Evolutionary conservation across 2,797 vertebrate genomes (phyloP), one percentile per base, ranked within the genome.

Genomic region (Eremophila alpestris): DNA sequence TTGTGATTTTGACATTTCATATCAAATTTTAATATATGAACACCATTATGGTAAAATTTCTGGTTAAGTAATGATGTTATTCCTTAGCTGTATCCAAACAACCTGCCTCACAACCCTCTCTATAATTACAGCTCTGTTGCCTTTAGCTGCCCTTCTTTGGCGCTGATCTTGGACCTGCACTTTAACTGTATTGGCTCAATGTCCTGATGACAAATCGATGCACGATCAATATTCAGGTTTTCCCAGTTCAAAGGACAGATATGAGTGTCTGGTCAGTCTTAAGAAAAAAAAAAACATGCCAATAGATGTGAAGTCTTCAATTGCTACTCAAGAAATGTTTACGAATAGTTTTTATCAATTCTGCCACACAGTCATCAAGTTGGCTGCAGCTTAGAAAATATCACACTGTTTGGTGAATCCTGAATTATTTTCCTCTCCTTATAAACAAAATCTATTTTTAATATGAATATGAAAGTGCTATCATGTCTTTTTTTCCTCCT

Each of bases 401-500:
- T 16, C 7, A 15, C 20, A n/a, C 7, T 46, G 5, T 8, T 65
- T 86, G 17, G 1, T 86, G 13, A 90, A 45, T 36, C 17, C 10
- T 69, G 32, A 90, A 24, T 38, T 83, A 48, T 75, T 70, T 91
- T 71, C 3, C 4, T 60, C 48, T 46, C 8, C 3, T 71, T 78
- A 73, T n/a, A 83, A 80, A 46, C 0, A 36, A 71, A 65, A 43
- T 17, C 30, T 82, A 36, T 21, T 85, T 60, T 63, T 46, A 63
- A 19, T 30, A 34, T 24, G 4, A 60, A 40, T 46, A n/a, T 36
- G 10, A 81, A 90, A 79, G 4, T 41, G 2, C 7, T 30, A 13
- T 1, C 2, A 21, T 64, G 4, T n/a, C 0, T 12, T 59, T 13
- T 27, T 38, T 32, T 29, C 16, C 12, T 12, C 4, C 12, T 29